phyloP scores from a whole-genome alignment of 2,113 vertebrate genomes.

The Edolisoma coerulescens region DNA sequence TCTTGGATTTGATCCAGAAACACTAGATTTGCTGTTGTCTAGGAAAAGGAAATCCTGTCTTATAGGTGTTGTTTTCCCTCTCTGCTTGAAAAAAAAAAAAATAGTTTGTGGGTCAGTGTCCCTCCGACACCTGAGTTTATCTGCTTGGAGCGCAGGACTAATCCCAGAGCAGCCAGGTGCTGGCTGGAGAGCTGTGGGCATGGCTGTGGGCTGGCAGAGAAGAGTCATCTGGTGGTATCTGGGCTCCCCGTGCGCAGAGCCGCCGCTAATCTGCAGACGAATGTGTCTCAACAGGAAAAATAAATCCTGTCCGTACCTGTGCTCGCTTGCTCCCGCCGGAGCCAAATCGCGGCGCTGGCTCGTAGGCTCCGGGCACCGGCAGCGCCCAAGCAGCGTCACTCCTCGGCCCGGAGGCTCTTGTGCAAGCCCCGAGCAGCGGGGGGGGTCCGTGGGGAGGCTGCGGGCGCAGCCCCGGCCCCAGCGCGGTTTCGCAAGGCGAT shows the following conservation, averaged over 20 bases:
- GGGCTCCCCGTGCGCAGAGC: not conserved
- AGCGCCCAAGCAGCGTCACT: not conserved
- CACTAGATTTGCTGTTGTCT: not conserved
- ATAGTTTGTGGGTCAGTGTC: not conserved
- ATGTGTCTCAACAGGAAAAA: slow-evolving; percentile 25
- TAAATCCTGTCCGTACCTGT: not conserved
- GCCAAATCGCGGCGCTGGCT: not conserved
- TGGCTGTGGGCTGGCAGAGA: not conserved
- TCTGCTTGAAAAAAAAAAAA: not conserved
- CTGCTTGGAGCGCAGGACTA: rapidly evolving
- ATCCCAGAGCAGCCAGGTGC: not conserved
- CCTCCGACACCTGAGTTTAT: not conserved
- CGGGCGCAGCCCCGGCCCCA: rapidly evolving
- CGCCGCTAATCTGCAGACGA: not conserved
- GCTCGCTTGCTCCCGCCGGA: not conserved
- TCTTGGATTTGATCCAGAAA: not conserved
- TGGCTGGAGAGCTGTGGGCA: not conserved
- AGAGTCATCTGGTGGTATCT: not conserved
- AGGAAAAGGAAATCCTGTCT: not conserved
- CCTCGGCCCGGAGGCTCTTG: not conserved
- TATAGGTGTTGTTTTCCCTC: not conserved
- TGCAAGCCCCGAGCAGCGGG: rapidly evolving
- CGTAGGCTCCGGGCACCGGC: not conserved
- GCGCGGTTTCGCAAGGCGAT: rapidly evolving
- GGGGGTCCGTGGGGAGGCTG: not conserved